Percentiles rank a stretch among this genome's conserved stretches.
Evolutionary conservation across 2,888 invertebrate species (phyloP).

Genomic region (Rapana venosa): DNA sequence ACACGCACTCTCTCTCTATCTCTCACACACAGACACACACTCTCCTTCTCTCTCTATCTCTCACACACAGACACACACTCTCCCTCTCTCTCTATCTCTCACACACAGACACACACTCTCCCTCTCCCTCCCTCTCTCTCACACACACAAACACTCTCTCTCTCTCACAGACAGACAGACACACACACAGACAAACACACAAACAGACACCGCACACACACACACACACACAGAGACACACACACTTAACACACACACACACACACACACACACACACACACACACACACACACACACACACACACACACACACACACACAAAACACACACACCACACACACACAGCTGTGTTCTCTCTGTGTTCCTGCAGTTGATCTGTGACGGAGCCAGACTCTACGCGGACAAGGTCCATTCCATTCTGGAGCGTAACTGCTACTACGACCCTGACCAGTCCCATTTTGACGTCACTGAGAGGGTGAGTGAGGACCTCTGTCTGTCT

Average conservation of each 20-base stretch:
- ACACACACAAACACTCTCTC: too few relatives aligned
- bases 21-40: too few relatives aligned
- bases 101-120: too few relatives aligned
- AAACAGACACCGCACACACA: too few relatives aligned
- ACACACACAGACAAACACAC: too few relatives aligned
- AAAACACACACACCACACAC: not conserved
- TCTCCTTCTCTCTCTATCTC: too few relatives aligned
- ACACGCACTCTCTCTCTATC: too few relatives aligned
- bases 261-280: not conserved
- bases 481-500: conserved; percentile 28
- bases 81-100: too few relatives aligned
- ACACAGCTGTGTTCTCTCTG: not conserved
- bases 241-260: not conserved
- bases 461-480: conserved; percentile 75
- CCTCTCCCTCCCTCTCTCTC: too few relatives aligned
- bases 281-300: not conserved
- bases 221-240: not conserved
- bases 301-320: conserved; percentile 15
- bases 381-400: conserved; percentile 73
- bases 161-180: too few relatives aligned
- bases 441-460: conserved; percentile 69
- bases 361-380: conserved; percentile 70
- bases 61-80: too few relatives aligned
- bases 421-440: conserved; percentile 74
- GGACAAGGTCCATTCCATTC: conserved; percentile 69